Base-by-base conservation (phyloP, 2,797 vertebrate genomes). In the Spea hammondii region DNA sequence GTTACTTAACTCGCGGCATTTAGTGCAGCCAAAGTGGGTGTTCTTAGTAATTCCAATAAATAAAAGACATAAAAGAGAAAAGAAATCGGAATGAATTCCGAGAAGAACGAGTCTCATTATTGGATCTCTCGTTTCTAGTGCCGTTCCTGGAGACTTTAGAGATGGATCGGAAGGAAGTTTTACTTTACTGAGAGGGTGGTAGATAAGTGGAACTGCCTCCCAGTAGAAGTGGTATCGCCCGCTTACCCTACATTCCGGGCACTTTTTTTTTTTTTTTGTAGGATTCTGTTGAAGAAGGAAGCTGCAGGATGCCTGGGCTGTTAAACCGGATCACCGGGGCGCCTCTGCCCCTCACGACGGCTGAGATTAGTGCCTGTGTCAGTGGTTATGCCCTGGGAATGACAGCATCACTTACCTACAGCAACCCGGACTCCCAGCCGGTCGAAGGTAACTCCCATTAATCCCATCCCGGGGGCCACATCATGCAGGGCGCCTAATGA, bases 331-430 rank as follows among this genome's bases (percentile, higher is more conserved):
- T 76, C 10, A 96, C 91, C 3, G 83, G 87, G 70, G 91, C 86
- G 6, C 88, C 91, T 0, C 86, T 99, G 83, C 96, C 96, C 10
- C 96, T 99, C 86, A 92, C 92, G 0, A 83, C 93, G 0, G 97
- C 95, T 0, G 94, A 98, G 69, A 94, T 99, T 89, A 96, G 95
- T 5, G 94, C 96, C 70, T 98, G 95, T 0, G 95, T 99, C 88
- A 94, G 94, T 0, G 97, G 97, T 75, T 99, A 98, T 0, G 95
- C 96, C 53, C 89, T 97, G 14, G 96, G 96, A 60, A 92, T 98
- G 90, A 97, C 96, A 0, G 96, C 97, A 32, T 95, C 95, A 6
- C 92, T 99, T 87, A 96, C 95, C 74, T 99, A 98, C 70, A 91
- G 93, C 89, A 99, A 97, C 84, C 93, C 96, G 0, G 96, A 97